Evolutionary conservation across 2,797 vertebrate species (phyloP), one percentile per base, ranked within the genome.

Genomic region (Thalassophryne amazonica): DNA sequence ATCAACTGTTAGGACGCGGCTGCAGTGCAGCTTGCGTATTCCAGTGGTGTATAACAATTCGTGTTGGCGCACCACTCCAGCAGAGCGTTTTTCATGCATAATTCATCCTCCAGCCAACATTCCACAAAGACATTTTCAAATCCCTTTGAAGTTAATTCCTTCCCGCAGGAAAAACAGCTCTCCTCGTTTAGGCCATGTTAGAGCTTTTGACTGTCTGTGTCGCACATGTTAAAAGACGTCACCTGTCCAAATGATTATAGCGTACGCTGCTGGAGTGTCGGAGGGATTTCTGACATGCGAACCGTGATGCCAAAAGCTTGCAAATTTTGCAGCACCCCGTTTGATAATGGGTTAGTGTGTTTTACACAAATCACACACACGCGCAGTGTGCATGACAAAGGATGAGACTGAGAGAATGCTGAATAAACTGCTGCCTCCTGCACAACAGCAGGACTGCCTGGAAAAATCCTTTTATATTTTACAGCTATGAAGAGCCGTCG

Each of bases 71-170:
- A 77, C 84, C 80, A 59, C 62, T 77, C 49, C 46, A 11, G 34
- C 35, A 47, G 66, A 69, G 68, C 70, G 38, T 70, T 76, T 60
- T 60, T 72, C 63, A 82, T 83, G 65, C 75, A 84, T 81, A 82
- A 80, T 82, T 80, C 65, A 86, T 79, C 62, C 57, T 9, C 0
- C 0, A 45, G 59, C 58, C 53, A 23, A 53, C 49, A 77, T 75
- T 68, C 61, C 65, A 66, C 72, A 75, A 23, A 65, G 70, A 83
- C 62, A 58, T 70, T 63, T 69, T 42, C 42, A 73, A 77, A 69
- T 74, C 67, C 69, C 73, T 86, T 86, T 83, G 81, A 83, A 84
- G 76, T 78, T 73, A 77, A 73, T 81, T 81, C 68, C 73, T 67
- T 33, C 47, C 58, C 39, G n/a, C 17, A 14, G 78, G 68, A 82